phyloP scores from a whole-genome alignment of 2,797 vertebrate species.

The Cephalopachus bancanus region DNA sequence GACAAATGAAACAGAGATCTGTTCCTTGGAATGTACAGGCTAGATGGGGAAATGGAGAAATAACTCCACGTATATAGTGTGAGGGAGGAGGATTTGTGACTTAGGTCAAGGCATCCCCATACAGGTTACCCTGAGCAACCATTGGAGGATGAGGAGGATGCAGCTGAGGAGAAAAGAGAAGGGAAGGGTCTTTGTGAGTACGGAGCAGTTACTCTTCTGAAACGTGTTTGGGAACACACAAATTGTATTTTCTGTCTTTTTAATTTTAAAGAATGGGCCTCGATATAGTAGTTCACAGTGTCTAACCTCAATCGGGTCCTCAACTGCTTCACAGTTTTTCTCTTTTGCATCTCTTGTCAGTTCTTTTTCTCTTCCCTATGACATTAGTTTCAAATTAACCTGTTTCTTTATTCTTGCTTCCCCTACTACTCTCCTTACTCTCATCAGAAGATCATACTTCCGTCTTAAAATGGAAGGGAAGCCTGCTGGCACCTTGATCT shows the following conservation, averaged over 20 bases:
- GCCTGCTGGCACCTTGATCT: too few species aligned
- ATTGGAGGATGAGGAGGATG: not conserved
- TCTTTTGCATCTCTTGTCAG: not conserved
- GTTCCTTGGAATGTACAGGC: not conserved
- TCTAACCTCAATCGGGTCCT: not conserved
- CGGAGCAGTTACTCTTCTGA: not conserved
- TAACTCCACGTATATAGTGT: not conserved
- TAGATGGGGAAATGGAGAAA: not conserved
- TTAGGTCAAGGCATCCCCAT: not conserved
- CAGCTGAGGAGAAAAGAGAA: conserved; percentile 21
- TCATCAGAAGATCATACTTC: not conserved
- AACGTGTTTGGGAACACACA: not conserved
- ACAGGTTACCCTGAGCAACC: not conserved
- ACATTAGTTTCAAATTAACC: not conserved
- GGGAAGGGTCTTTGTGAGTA: not conserved
- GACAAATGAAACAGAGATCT: not conserved
- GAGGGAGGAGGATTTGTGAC: not conserved
- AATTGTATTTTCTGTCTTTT: not conserved
- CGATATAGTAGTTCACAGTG: not conserved
- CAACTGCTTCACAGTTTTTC: not conserved
- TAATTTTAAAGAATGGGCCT: not conserved
- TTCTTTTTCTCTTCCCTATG: not conserved
- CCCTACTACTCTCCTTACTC: not conserved
- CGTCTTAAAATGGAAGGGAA: not conserved
- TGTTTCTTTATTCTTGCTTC: not conserved